Percentiles rank a stretch among this genome's conserved stretches.
Conservation (phyloP, 2,113 vertebrate species). For the Pseudolaguvia tuberculata region DNA sequence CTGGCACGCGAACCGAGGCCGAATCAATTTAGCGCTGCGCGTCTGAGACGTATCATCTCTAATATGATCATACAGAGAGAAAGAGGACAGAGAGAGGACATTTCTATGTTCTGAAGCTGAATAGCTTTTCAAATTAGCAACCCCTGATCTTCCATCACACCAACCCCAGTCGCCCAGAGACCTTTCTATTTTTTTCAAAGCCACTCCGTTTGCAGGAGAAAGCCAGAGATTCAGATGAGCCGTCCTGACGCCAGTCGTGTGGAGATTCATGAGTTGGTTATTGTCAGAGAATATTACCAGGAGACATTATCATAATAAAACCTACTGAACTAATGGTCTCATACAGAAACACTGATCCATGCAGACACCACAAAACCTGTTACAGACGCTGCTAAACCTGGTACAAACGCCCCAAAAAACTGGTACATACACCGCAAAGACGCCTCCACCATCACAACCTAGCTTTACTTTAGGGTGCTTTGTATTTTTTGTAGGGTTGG, state of each 20-base stretch:
- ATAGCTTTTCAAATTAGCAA: conserved; percentile 34
- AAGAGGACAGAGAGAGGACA: conserved; percentile 10
- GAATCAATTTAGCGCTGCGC: conserved; percentile 34
- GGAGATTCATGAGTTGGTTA: background rate
- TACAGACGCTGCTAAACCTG: too few species aligned
- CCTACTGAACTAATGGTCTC: background rate
- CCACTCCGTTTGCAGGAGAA: conserved; percentile 10
- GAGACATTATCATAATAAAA: background rate
- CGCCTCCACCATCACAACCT: too few species aligned
- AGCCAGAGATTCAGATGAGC: conserved; percentile 2
- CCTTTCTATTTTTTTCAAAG: background rate
- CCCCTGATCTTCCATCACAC: conserved; percentile 34
- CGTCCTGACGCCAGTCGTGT: conserved; percentile 1
- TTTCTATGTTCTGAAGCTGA: conserved; percentile 28
- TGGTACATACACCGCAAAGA: too few species aligned
- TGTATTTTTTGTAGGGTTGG: too few species aligned
- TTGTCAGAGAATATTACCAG: background rate
- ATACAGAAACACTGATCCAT: background rate
- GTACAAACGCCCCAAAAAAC: too few species aligned
- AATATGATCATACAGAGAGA: conserved; percentile 26
- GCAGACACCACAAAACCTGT: too few species aligned
- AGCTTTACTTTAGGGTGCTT: too few species aligned
- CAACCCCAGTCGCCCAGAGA: background rate
- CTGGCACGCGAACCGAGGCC: conserved; percentile 21
- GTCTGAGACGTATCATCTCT: conserved; percentile 27